Evolutionary conservation across 92 coral and sea anemone species (phyloP).

Genomic region (Anthopleura xanthogrammica): DNA sequence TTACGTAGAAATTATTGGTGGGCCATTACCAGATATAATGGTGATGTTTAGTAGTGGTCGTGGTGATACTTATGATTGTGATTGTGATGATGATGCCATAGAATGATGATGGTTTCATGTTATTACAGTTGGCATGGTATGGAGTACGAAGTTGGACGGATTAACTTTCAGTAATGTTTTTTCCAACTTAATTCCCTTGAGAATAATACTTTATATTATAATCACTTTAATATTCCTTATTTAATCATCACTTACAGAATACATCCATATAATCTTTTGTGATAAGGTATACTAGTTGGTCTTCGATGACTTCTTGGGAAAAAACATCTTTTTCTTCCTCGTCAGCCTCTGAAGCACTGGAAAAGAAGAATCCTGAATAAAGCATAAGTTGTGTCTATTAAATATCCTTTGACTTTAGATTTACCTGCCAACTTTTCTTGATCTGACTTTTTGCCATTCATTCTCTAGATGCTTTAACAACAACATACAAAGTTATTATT

Average conservation of each 20-base stretch:
- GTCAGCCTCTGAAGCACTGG: slow-evolving; percentile 14
- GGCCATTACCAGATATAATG: no score
- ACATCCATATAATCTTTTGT: slow-evolving; percentile 91
- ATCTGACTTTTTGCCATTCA: slow-evolving; percentile 82
- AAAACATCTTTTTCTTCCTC: slow-evolving; percentile 63
- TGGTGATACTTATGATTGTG: no score
- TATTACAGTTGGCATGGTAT: no score
- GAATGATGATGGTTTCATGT: no score
- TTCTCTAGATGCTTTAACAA: slow-evolving; percentile 73
- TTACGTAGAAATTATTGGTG: no score
- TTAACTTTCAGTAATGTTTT: no score
- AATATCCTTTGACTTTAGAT: neutral
- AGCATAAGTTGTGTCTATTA: neutral
- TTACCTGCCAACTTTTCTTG: slow-evolving; percentile 79
- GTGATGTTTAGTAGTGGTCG: no score
- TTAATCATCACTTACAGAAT: slow-evolving; percentile 61
- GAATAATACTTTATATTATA: no score
- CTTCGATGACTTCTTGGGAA: slow-evolving; percentile 84
- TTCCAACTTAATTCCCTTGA: no score
- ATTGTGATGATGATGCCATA: no score
- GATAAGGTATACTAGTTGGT: slow-evolving; percentile 60
- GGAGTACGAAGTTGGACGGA: no score
- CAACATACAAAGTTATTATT: neutral
- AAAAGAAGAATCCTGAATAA: neutral
- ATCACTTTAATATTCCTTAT: no score